Evolutionary conservation across 1,140 invertebrate species (phyloP).

Genomic region (Nomia melanderi): DNA sequence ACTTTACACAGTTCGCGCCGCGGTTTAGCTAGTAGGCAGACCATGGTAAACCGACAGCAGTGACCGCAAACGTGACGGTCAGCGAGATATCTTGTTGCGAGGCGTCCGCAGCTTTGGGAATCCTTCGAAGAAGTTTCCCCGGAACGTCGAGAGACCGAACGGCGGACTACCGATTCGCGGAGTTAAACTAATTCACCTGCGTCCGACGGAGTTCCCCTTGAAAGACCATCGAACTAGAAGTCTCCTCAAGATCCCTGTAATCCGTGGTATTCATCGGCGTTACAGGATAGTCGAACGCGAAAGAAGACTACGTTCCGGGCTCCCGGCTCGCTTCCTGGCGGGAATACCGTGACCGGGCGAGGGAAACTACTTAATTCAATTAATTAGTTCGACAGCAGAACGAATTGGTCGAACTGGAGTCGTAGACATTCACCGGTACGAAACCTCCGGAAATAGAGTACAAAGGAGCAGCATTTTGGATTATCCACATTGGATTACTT

Average conservation of each 20-base stretch:
- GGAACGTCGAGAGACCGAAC: background rate
- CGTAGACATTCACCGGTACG: background rate
- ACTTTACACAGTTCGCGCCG: background rate
- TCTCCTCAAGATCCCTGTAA: conserved; percentile 24
- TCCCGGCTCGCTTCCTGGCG: background rate
- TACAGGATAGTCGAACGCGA: background rate
- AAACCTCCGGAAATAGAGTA: background rate
- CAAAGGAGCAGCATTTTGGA: too few species aligned
- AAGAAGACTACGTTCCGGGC: background rate
- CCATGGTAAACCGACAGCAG: conserved; percentile 13
- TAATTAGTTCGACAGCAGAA: conserved; percentile 26
- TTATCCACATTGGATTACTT: too few species aligned
- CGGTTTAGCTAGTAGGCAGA: background rate
- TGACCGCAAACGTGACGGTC: conserved; percentile 48
- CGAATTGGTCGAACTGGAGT: background rate
- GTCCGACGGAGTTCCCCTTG: background rate
- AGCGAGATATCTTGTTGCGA: conserved; percentile 37
- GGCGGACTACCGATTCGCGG: background rate
- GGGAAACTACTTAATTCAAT: conserved; percentile 24
- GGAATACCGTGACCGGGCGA: background rate
- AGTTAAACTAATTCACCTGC: conserved; percentile 43
- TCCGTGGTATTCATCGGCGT: conserved; percentile 18
- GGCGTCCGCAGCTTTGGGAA: conserved; percentile 10
- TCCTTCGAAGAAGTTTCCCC: conserved; percentile 30
- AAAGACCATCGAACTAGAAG: conserved; percentile 38